Evolutionary conservation across 2,888 invertebrate species (phyloP), one percentile per base, ranked within the genome.

Genomic region (Acanthoscelides obtectus): DNA sequence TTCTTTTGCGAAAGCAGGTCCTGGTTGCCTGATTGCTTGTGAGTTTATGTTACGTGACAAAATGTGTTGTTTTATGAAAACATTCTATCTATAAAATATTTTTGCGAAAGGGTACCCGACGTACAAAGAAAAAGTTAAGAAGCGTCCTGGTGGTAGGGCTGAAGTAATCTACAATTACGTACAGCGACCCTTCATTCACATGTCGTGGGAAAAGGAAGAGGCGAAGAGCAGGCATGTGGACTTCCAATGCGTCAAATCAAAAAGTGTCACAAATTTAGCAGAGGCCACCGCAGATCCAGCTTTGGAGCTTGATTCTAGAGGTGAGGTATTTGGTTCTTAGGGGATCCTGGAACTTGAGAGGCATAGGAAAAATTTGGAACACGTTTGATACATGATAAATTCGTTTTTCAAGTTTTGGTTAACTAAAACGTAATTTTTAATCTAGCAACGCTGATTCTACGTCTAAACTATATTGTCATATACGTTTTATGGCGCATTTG

Each of bases 191-290:
- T 99, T 99, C 86, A 95, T 99, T 70, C 97, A 98, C 83, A 97
- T 97, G 95, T 97, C 97, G 0, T 99, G 99, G 99, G 99, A 99
- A 84, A 99, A 99, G 81, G 99, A 99, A 82, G 99, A 99, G 82
- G 99, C 98, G 0, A 98, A 98, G 83, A 97, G 97, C 82, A 91
- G 99, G 0, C 99, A 99, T 83, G 99, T 99, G 0, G 99, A 99
- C 86, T 99, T 99, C 83, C 96, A 99, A 87, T 99, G 98, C 84
- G 97, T 99, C 71, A 98, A 98, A 86, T 97, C 97, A 2, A 98
- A 99, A 83, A 97, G 97, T 0, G 97, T 98, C 25, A 98, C 98
- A 12, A 98, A 99, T 86, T 87, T 99, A 75, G 97, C 97, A 0
- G 97, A 97, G 81, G 97, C 97, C 0, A 95, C 96, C 0, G 97